Conservation (phyloP, 1,140 invertebrate genomes). For the Reticulitermes speratus region DNA sequence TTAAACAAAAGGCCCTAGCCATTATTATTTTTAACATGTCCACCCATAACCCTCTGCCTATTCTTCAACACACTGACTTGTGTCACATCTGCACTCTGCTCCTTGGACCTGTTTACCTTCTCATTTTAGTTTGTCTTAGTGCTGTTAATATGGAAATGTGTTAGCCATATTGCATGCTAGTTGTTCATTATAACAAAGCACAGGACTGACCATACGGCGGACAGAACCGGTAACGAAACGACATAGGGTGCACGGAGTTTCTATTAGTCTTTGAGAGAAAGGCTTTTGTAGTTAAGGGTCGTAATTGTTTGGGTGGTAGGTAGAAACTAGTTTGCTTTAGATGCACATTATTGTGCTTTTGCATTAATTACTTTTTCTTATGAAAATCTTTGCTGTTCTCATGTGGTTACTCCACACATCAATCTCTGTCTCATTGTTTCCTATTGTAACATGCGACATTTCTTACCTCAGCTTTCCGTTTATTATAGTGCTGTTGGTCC, state of each 20-base stretch:
- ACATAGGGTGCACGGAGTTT: not conserved
- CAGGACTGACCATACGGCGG: no score
- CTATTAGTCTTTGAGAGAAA: not conserved
- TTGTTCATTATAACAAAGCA: not conserved
- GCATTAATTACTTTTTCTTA: constrained; percentile 14
- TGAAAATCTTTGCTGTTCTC: not conserved
- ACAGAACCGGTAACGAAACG: constrained; percentile 4
- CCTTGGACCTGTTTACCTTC: not conserved
- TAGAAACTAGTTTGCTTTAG: no score
- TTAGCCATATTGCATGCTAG: not conserved
- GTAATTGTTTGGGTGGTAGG: not conserved
- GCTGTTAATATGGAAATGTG: constrained; percentile 12
- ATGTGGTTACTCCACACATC: not conserved
- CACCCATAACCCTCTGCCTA: not conserved
- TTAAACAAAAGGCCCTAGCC: not conserved
- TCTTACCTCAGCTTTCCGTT: no score
- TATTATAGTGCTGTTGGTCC: no score
- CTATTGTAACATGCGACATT: no score
- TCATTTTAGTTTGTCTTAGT: constrained; percentile 2
- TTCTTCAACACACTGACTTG: not conserved
- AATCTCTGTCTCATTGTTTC: not conserved
- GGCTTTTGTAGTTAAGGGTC: not conserved
- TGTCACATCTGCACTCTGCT: not conserved
- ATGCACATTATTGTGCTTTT: not conserved
- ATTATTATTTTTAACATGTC: not conserved